Base-by-base conservation (phyloP, 2,888 invertebrate species). In the Agrilus mali region DNA sequence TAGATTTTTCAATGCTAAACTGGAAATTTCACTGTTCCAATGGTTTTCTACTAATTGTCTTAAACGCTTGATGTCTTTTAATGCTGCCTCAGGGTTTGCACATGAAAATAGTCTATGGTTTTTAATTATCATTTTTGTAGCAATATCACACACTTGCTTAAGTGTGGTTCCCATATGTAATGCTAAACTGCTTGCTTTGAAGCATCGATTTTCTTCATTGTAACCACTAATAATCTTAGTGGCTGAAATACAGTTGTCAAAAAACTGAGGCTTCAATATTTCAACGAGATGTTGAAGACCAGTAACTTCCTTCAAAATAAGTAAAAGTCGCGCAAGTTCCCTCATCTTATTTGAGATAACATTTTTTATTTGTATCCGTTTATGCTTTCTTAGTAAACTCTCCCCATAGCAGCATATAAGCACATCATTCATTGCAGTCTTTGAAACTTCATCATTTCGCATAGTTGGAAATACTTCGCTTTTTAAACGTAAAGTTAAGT, bases 21-120 rank as follows among this genome's bases (percentile, higher is more conserved):
- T 47, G 10, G 45, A 47, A 27, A 47, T 22, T 16, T 49, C 47
- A 7, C 41, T 41, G 14, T 37, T 42, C 49, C 45, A 49, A 20
- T 47, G 41, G 42, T 13, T 38, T 31, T 42, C 39, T 22, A 45
- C 14, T 33, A 45, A 35, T 10, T 35, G 14, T 22, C 20, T 38
- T 40, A 45, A 16, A 10, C 37, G 33, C 27, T 45, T 47, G 34
- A 49, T 38, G 40, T 43, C 35, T 49, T 49, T 49, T 36, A 50
- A 35, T 12, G 35, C 3, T 20, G 33, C 38, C 17, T 47, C 49
- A 12, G 43, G 39, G 10, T 46, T 15, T 1, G 14, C 13, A 32
- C 36, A 22, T 12, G 4, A 3, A 17, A 42, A 5, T 15, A 36
- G 36, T 22, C 4, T 20, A 42, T 15, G n/a, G 3, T 40, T 40